Evolutionary conservation across 1,140 invertebrate species (phyloP), one percentile per base, ranked within the genome.

Genomic region (Oedothorax gibbosus): DNA sequence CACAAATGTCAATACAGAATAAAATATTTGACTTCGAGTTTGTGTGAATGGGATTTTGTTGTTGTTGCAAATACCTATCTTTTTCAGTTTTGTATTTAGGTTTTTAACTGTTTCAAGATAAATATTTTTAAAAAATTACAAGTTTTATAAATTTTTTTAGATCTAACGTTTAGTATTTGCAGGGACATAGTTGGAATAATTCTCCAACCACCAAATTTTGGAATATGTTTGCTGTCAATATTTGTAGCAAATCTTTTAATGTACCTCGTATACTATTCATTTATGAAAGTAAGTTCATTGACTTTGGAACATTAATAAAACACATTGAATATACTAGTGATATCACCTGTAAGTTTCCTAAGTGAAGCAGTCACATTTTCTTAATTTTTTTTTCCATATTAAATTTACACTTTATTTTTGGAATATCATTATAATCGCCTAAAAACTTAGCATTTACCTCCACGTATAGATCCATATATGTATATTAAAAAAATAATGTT

Each of bases 211-310:
- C 20, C 60, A n/a, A 84, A 84, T 62, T 84, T 84, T 72, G 81
- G 71, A 0, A 60, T 50, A 21, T 84, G 68, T 35, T 54, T 84
- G 15, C 50, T 84, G 51, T 12, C 68, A 65, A 56, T 84, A 21
- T 84, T 84, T 20, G 75, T 84, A 11, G 51, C 57, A 20, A 84
- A 84, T 56, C 72, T 84, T 12, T n/a, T 75, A 21, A 56, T 84
- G 53, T 84, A 84, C 35, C 81, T 84, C 20, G 49, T 84, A 35
- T 84, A 84, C 51, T 84, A 84, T 21, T 72, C 81, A 7, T 18
- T 76, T 0, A 84, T 84, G 81, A 84, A 84, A 15, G 81, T 84
- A 68, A 84, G 72, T 68, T 73, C n/a, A 8, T 49, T 20, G n/a
- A 71, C 8, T 50, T 35, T 35, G 35, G 5, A 35, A 35, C 35